Evolutionary conservation across 2,113 vertebrate genomes (phyloP), one percentile per base, ranked within the genome.

Genomic region (Hippocampus comes): DNA sequence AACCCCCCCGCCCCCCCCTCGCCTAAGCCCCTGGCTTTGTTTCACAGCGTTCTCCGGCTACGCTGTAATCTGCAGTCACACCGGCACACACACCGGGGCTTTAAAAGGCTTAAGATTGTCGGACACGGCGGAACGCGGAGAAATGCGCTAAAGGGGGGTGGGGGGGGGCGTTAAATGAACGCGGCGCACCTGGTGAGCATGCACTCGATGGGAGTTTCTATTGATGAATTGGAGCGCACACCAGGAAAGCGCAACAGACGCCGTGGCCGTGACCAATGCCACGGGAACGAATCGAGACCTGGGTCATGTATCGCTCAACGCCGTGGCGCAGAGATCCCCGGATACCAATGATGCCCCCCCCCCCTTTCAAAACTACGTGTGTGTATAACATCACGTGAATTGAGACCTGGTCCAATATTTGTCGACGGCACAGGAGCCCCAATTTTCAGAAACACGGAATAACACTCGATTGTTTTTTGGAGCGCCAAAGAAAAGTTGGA

Each of bases 11-110:
- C 2, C n/a, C 21, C 10, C 41, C 14, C 1, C 11, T 43, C 34
- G 63, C 56, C 67, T 79, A 81, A 87, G 76, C 43, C 76, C 59
- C 73, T 74, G 81, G 82, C 79, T 89, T 87, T 88, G 82, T 86
- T 89, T 89, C 75, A 64, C 74, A 83, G 77, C 27, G 57, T 68
- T 78, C 68, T 80, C 72, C 73, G 67, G 65, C 83, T 82, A 61
- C 73, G 67, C 25, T 74, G 60, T 86, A 88, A 88, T 86, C 82
- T 61, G 27, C 59, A 61, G 59, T 61, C 64, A 82, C 82, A 78
- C 70, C 51, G 55, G 59, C 68, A 51, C 67, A 55, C 78, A 72
- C 60, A 68, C 67, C 67, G 38, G 73, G 34, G 77, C 75, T 89
- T 83, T 80, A 76, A 80, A 79, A 72, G 82, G 80, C 79, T 85